Conservation (phyloP, 1,140 invertebrate species). For the Prorops nasuta region DNA sequence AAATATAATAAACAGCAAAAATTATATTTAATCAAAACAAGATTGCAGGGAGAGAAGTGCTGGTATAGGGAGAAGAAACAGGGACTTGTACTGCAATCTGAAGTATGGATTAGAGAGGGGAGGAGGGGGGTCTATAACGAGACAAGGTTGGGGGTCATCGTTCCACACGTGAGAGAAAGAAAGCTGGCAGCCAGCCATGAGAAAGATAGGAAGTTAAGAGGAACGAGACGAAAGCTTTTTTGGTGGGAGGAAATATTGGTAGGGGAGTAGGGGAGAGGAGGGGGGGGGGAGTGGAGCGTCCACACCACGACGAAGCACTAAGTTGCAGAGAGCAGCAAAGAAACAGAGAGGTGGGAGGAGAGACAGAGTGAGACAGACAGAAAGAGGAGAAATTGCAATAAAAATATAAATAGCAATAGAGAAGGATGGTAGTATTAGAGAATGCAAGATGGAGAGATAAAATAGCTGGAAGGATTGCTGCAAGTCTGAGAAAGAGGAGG, state of each 20-base stretch:
- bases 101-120: too few species aligned
- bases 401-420: too few species aligned
- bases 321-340: slow-evolving; percentile 8
- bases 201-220: slow-evolving; percentile 10
- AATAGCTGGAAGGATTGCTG: too few species aligned
- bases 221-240: too few species aligned
- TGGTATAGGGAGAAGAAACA: too few species aligned
- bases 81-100: too few species aligned
- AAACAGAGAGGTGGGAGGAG: slow-evolving; percentile 3
- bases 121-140: slow-evolving; percentile 22
- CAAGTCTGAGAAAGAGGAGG: too few species aligned
- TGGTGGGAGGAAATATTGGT: background rate
- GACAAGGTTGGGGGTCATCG: slow-evolving; percentile 38
- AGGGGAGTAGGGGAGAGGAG: slow-evolving; percentile 6
- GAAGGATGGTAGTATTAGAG: too few species aligned
- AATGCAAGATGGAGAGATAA: too few species aligned
- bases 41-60: too few species aligned
- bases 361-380: background rate
- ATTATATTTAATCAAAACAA: too few species aligned
- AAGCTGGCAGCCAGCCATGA: slow-evolving; percentile 28
- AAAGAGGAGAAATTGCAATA: background rate
- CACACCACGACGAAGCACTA: background rate
- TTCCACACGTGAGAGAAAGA: slow-evolving; percentile 15
- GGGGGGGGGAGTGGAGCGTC: background rate
- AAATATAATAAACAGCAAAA: too few species aligned